Conservation (phyloP, 2,797 vertebrate species). For the Apogon hyalosoma region DNA sequence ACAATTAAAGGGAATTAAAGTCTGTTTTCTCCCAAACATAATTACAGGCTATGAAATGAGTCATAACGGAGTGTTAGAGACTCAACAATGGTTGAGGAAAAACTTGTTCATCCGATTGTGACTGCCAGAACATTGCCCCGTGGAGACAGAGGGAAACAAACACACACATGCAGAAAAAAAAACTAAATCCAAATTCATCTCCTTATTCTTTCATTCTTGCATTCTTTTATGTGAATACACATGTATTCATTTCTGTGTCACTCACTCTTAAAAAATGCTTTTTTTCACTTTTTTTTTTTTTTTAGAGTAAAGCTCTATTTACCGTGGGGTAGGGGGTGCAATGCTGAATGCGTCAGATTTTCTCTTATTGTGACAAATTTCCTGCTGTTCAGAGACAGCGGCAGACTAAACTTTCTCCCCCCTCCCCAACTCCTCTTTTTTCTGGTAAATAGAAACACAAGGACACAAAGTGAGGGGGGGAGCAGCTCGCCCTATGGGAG, state of each 20-base stretch:
- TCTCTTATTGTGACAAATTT: conserved; percentile 57
- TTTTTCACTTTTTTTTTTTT: conserved; percentile 32
- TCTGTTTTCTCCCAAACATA: conserved; percentile 71
- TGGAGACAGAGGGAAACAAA: conserved; percentile 73
- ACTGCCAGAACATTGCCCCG: conserved; percentile 75
- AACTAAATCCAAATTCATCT: conserved; percentile 69
- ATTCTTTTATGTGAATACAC: conserved; percentile 52
- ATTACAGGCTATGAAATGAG: conserved; percentile 79
- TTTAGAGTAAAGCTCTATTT: conserved; percentile 47
- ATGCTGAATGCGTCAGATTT: conserved; percentile 52
- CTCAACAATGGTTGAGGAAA: conserved; percentile 71
- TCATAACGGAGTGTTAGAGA: conserved; percentile 67
- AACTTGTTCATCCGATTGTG: conserved; percentile 81
- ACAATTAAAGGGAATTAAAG: conserved; percentile 80
- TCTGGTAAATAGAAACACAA: conserved; percentile 76
- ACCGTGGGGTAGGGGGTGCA: neutral
- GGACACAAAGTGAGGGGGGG: conserved; percentile 63
- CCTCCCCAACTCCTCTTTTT: conserved; percentile 25
- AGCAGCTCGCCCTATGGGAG: conserved; percentile 72
- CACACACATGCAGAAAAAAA: conserved; percentile 28
- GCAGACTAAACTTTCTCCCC: conserved; percentile 59
- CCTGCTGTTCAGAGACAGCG: conserved; percentile 39
- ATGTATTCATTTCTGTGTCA: conserved; percentile 57
- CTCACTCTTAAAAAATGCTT: conserved; percentile 42
- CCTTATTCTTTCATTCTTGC: conserved; percentile 57